Base-by-base conservation (phyloP, 2,113 vertebrate genomes). In the Cochlearius cochlearius region DNA sequence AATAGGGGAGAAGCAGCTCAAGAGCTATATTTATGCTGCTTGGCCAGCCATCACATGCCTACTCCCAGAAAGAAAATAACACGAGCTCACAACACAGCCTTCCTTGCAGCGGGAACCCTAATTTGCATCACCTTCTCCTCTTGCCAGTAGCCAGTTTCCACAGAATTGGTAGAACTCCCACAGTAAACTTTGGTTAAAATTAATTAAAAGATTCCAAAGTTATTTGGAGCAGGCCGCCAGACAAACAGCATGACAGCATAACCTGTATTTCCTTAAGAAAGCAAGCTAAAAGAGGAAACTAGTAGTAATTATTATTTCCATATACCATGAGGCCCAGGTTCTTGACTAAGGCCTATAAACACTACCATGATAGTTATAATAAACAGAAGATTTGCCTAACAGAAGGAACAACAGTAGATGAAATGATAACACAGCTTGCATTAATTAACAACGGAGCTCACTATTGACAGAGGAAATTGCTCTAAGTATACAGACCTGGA, bases 401-500 rank as follows among this genome's bases (percentile, higher is more conserved):
- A 89, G 95, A 97, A 96, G 88, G 88, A 95, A 85, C 12, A 84
- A 93, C 82, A 95, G 88, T 89, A 78, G 76, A 89, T 77, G 25
- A 71, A 94, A 90, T 58, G 50, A 76, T 93, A 96, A 94, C 76
- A 92, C 91, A 94, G 76, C 86, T 91, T 94, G 56, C 83, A 91
- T 85, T 96, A 96, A 95, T 96, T 96, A 96, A 87, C 29, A 90
- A 66, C 63, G 91, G 63, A 94, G 52, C 88, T 90, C 45, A 58
- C 78, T 94, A 58, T 69, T 95, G 87, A 62, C 67, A 59, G 83
- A 95, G 58, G 81, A 96, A 92, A 82, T 86, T 93, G 82, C 88
- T 26, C 5, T 92, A 87, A 94, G 73, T 75, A 45, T 32, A 84
- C n/a, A 92, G 67, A 96, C 38, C 77, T 10, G 1, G 29, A 94